Conservation (phyloP, 2,888 invertebrate genomes). For the Formica aserva region DNA sequence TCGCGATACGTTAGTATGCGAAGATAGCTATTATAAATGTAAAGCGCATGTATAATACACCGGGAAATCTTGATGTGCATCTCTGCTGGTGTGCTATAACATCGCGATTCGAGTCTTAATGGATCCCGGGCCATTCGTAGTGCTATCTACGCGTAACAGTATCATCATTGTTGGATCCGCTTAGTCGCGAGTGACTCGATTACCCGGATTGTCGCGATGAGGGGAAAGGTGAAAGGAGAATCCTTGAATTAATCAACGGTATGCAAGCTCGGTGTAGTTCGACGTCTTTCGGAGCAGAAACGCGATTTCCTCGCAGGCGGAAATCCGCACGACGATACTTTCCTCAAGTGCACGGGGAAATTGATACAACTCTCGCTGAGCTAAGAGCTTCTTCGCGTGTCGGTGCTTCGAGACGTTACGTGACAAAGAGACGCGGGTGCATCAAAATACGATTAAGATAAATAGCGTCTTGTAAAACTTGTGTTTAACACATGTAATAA, state of each 20-base stretch:
- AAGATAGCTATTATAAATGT: slow-evolving; percentile 47
- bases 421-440: background rate
- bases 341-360: slow-evolving; percentile 26
- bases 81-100: slow-evolving; percentile 34
- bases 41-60: slow-evolving; percentile 51
- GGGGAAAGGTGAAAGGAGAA: background rate
- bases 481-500: background rate
- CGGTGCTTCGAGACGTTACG: background rate
- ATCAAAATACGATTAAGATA: background rate
- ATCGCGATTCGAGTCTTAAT: slow-evolving; percentile 60
- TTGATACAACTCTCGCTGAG: slow-evolving; percentile 37
- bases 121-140: slow-evolving; percentile 50
- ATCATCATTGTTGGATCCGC: slow-evolving; percentile 54
- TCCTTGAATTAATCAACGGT: slow-evolving; percentile 61
- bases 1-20: slow-evolving; percentile 31
- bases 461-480: background rate
- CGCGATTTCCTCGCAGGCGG: slow-evolving; percentile 35
- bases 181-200: slow-evolving; percentile 62
- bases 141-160: slow-evolving; percentile 55
- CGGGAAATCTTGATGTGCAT: slow-evolving; percentile 41
- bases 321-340: slow-evolving; percentile 46
- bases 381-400: background rate
- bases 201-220: slow-evolving; percentile 56
- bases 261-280: slow-evolving; percentile 31
- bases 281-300: slow-evolving; percentile 36